These are phyloP conservation scores for Aricia agestis DNA, from an alignment of 1,140 invertebrate species.

Conservation along the genomic window DNA sequence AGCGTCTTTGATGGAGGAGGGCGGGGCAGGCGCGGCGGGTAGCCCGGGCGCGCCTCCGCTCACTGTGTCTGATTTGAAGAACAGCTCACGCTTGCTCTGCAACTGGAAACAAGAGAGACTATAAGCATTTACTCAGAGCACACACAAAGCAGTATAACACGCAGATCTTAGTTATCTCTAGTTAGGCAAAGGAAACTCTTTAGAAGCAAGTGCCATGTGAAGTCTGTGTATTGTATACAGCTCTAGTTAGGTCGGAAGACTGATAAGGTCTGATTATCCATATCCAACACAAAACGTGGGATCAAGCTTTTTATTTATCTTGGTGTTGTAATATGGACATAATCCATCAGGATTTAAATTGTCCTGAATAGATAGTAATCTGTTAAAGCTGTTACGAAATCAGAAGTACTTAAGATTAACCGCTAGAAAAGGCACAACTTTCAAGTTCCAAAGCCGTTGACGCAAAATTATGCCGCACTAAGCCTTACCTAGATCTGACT, in stretches of 20 bases:
- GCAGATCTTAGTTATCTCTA: too few species aligned
- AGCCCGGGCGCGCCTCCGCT: constrained; percentile 58
- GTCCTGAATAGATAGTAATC: not conserved
- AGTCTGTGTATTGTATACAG: too few species aligned
- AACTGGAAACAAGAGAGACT: constrained; percentile 76
- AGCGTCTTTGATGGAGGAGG: constrained; percentile 61
- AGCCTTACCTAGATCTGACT: not conserved
- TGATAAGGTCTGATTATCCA: too few species aligned
- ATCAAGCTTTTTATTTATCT: not conserved
- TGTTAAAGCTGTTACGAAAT: not conserved
- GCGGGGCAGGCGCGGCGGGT: constrained; percentile 52
- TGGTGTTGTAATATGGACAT: not conserved
- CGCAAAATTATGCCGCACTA: not conserved
- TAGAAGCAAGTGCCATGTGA: too few species aligned
- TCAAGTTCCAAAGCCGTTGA: not conserved
- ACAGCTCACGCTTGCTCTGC: constrained; percentile 86
- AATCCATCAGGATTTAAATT: not conserved
- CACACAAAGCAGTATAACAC: too few species aligned
- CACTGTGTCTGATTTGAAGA: constrained; percentile 81
- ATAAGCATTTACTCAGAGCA: not conserved
- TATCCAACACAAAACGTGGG: too few species aligned
- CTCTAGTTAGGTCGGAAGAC: too few species aligned
- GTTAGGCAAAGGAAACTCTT: too few species aligned
- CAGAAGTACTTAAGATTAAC: not conserved
- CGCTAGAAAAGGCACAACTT: not conserved